A percentile compares a stretch with the other conserved stretches of the same genome.
Evolutionary conservation across 2,113 vertebrate species (phyloP).

Genomic region (Coptodon bakossiorum): DNA sequence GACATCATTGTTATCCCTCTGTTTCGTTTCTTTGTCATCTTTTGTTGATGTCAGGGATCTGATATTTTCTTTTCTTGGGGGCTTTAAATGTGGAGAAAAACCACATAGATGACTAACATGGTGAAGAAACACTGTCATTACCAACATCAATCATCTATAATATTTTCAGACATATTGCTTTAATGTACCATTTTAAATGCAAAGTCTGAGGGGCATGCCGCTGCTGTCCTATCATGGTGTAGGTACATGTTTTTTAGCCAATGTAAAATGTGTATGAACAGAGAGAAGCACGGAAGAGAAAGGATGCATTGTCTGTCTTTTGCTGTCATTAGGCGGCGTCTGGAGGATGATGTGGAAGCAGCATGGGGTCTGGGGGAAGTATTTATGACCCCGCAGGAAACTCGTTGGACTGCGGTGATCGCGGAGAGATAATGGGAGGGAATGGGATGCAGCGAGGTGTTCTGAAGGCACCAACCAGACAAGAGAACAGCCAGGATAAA

Average conservation of each 20-base stretch:
- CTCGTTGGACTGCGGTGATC: slow-evolving; percentile 90
- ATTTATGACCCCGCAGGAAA: slow-evolving; percentile 92
- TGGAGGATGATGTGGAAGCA: slow-evolving; percentile 92
- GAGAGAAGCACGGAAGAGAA: slow-evolving; percentile 69
- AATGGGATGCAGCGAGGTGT: slow-evolving; percentile 94
- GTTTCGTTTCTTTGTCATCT: neutral
- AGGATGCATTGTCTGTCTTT: slow-evolving; percentile 87
- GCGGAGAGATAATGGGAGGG: slow-evolving; percentile 92
- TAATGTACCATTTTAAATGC: slow-evolving; percentile 69
- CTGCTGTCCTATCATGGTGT: slow-evolving; percentile 55
- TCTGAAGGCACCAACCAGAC: slow-evolving; percentile 93
- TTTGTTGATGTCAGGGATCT: neutral
- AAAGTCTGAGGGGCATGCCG: slow-evolving; percentile 43
- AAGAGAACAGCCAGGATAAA: slow-evolving; percentile 96
- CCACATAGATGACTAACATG: slow-evolving; percentile 47
- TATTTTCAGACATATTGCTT: slow-evolving; percentile 70
- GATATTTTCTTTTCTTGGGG: neutral
- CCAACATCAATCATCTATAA: slow-evolving; percentile 68
- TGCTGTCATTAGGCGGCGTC: slow-evolving; percentile 90
- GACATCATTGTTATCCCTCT: neutral
- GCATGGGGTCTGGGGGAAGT: slow-evolving; percentile 90
- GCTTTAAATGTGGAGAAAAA: slow-evolving; percentile 26
- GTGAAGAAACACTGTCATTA: slow-evolving; percentile 55
- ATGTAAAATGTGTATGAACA: slow-evolving; percentile 58
- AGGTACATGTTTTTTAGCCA: slow-evolving; percentile 47